Evolutionary conservation across 2,888 invertebrate genomes (phyloP).

Genomic region (Synanthedon myopaeformis): DNA sequence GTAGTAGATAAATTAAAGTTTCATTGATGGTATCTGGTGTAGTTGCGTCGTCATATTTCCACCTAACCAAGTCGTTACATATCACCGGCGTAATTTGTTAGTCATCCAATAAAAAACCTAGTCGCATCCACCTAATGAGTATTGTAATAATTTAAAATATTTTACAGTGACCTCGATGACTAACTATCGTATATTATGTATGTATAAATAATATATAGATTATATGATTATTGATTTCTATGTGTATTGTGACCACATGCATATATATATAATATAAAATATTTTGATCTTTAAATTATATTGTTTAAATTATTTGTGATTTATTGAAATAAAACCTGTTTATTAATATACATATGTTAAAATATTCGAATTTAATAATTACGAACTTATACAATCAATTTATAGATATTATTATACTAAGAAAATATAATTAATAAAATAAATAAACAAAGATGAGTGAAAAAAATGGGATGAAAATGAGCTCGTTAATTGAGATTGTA

Average conservation of each 20-base stretch:
- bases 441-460: constrained; percentile 68
- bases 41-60: too few species aligned
- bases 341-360: constrained; percentile 72
- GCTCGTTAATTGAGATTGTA: constrained; percentile 67
- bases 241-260: constrained; percentile 35
- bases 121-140: constrained; percentile 8
- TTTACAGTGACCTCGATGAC: constrained; percentile 22
- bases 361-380: constrained; percentile 72
- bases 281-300: constrained; percentile 43
- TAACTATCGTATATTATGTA: constrained; percentile 18
- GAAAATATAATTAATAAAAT: constrained; percentile 70
- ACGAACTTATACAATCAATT: constrained; percentile 72
- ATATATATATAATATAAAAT: constrained; percentile 18
- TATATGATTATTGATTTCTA: constrained; percentile 38
- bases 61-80: constrained; percentile 15
- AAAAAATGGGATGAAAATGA: constrained; percentile 53
- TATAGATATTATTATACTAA: constrained; percentile 72
- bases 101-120: constrained; percentile 20
- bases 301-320: constrained; percentile 53
- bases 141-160: constrained; percentile 11
- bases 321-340: constrained; percentile 67
- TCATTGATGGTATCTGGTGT: too few species aligned
- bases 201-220: constrained; percentile 36
- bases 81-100: constrained; percentile 20
- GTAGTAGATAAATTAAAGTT: too few species aligned